Base-by-base conservation (phyloP, 2,888 invertebrate species). In the Lamellibrachia satsuma region DNA sequence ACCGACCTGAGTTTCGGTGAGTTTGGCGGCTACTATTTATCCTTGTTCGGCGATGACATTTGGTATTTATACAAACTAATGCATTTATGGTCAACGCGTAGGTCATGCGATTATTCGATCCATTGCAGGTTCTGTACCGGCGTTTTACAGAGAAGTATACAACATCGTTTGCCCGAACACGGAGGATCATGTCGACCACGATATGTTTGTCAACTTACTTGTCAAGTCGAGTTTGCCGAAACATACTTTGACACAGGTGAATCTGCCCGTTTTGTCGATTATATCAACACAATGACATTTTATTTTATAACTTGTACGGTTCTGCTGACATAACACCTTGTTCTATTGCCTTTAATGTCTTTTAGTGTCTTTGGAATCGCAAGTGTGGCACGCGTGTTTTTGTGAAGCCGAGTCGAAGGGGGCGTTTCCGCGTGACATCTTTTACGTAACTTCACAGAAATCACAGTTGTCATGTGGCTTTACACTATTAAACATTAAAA, bases 91-190 rank as follows among this genome's bases (percentile, higher is more conserved):
- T 75, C 75, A 75, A 75, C 75, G 11, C 11, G 9, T 51, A 27
- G n/a, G 51, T 51, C 39, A 51, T 92, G 39, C 27, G 27, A 75
- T 93, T 52, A 9, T 91, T 22, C 90, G 52, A 60, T 92, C 6
- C 52, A 27, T 52, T 95, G 91, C 94, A 96, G 96, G 96, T 93
- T 95, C 96, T 92, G 96, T 96, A 15, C 96, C 96, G 51, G 95
- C 96, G 11, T 95, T 96, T 93, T 96, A 96, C 93, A 94, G 96
- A 92, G 96, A 96, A 94, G 95, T 96, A 60, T 96, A 96, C 93
- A 96, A 96, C 91, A 96, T 96, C 92, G 94, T 96, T 55, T 96
- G 96, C 93, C 96, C 96, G 22, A 96, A 96, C 94, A n/a, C 75
- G 75, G 96, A 96, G 94, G 96, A 96, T 94, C 95, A 95, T 94